Conservation (phyloP, 30 jellyfish, hydroid and myxozoan genomes). For the Turritopsis dohrnii region DNA sequence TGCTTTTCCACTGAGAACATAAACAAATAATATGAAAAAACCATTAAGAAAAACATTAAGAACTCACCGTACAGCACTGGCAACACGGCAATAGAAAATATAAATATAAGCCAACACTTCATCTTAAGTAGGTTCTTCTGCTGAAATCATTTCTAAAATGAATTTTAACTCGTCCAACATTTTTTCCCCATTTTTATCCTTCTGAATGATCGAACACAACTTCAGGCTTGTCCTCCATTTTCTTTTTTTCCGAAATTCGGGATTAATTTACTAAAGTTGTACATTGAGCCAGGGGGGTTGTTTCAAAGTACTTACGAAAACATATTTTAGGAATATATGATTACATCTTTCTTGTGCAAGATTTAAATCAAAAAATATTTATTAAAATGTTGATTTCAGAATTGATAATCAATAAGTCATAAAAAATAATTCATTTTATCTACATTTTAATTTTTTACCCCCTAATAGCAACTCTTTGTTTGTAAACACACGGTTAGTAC, state of each 20-base stretch:
- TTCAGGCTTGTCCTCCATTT: slow-evolving; percentile 19
- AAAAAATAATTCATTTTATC: too few species aligned
- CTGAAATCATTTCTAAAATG: background rate
- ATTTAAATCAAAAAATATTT: too few species aligned
- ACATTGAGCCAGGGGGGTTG: background rate
- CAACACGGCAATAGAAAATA: background rate
- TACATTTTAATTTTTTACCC: background rate
- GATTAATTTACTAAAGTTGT: slow-evolving; percentile 10
- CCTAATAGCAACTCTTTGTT: background rate
- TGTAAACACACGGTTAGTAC: background rate
- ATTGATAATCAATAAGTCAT: too few species aligned
- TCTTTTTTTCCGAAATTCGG: slow-evolving; percentile 3
- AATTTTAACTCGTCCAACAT: background rate
- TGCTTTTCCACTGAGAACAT: background rate
- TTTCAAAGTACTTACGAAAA: background rate
- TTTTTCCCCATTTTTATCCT: background rate
- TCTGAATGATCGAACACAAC: background rate
- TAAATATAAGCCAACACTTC: background rate
- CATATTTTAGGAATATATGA: too few species aligned
- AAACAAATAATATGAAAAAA: background rate
- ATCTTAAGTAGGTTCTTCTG: background rate
- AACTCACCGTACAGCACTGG: background rate
- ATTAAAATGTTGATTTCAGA: too few species aligned
- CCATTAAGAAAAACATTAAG: background rate
- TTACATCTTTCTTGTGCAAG: too few species aligned